Conservation (phyloP, 2,797 vertebrate species). For the Lates japonicus region DNA sequence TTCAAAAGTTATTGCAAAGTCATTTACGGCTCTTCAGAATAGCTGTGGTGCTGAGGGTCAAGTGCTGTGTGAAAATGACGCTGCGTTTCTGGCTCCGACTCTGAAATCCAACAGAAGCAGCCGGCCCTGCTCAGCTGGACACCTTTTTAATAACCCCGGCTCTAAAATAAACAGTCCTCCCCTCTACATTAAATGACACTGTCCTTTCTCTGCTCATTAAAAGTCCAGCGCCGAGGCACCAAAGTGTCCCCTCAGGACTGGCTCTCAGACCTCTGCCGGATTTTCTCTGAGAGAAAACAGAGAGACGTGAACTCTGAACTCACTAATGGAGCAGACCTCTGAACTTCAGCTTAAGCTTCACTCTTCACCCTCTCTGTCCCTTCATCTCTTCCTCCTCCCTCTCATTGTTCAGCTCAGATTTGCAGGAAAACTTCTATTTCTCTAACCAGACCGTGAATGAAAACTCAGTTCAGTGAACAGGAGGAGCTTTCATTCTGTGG, state of each 20-base stretch:
- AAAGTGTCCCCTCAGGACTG: constrained; percentile 23
- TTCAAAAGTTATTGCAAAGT: constrained; percentile 35
- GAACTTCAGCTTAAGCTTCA: background rate
- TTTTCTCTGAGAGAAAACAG: background rate
- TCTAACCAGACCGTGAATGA: no score
- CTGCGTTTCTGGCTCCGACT: constrained; percentile 1
- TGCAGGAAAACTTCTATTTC: no score
- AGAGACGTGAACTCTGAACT: constrained; percentile 17
- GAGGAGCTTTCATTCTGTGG: no score
- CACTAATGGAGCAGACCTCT: constrained; percentile 24
- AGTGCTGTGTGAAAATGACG: background rate
- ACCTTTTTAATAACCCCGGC: constrained; percentile 31
- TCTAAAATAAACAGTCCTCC: constrained; percentile 20
- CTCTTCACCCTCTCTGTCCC: no score
- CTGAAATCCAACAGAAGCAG: background rate
- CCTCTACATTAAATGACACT: background rate
- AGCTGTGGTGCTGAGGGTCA: background rate
- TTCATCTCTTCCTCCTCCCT: background rate
- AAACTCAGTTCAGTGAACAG: no score
- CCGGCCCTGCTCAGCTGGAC: constrained; percentile 20
- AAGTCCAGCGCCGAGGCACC: background rate
- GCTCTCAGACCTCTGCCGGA: constrained; percentile 20
- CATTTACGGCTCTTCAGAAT: background rate
- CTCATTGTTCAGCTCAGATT: background rate
- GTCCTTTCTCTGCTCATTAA: constrained; percentile 51